Base-by-base conservation (phyloP, 2,797 vertebrate genomes). In the Tragelaphus oryx region DNA sequence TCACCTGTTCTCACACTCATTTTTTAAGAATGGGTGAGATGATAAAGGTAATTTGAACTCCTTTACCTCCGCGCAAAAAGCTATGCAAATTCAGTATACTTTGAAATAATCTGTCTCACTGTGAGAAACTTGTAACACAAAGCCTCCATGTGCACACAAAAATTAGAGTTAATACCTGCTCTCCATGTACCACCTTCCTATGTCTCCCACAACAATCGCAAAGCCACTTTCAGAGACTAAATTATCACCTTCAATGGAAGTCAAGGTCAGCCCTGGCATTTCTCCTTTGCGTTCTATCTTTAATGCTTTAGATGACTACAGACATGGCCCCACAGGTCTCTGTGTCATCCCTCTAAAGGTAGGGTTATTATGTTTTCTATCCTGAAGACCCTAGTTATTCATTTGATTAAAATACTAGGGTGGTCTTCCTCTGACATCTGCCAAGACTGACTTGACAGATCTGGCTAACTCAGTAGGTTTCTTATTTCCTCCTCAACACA, bases 211-310 rank as follows among this genome's bases (percentile, higher is more conserved):
- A 28, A 33, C 22, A 74, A 74, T 71, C 78, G 52, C 78, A 88
- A 95, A 90, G 78, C 44, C 37, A 75, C 65, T 68, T 89, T n/a
- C 65, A 86, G 68, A 92, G 22, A 74, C 84, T 92, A 33, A 79
- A 84, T 88, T 68, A 82, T 91, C 81, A 48, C 79, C 28, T 33
- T 16, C 85, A 37, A 1, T 57, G 59, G 37, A 74, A 44, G 52
- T 95, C 78, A 68, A 46, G 28, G 37, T 50, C 44, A 85, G 78
- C 41, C 22, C 37, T 62, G 50, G 24, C 54, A 46, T 80, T 55
- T 52, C 76, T 89, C 44, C 37, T 54, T 80, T 84, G 30, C 16
- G 2, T 75, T 89, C 37, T 33, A 48, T 57, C 22, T 44, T 6
- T 52, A 22, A 37, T 84, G 74, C 8, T 91, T 90, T 80, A 48